phyloP scores from a whole-genome alignment of 2,888 invertebrate genomes.

The Dicycla oo region DNA sequence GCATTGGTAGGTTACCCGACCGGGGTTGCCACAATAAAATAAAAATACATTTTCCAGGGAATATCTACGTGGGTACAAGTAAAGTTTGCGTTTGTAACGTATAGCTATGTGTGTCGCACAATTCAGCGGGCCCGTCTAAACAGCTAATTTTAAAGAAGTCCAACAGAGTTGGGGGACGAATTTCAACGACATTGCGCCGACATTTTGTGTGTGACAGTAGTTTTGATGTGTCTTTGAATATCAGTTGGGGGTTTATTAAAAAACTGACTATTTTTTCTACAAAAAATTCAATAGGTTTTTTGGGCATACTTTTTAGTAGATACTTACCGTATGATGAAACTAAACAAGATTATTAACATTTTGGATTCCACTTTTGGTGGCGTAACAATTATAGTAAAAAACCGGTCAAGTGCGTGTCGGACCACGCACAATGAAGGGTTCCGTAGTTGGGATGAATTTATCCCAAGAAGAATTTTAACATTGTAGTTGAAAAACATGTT shows the following conservation, averaged over 20 bases:
- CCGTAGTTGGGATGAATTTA: too few species aligned
- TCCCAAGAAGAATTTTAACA: too few species aligned
- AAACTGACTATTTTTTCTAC: slow-evolving; percentile 31
- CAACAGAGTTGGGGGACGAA: slow-evolving; percentile 69
- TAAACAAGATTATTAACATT: slow-evolving; percentile 9
- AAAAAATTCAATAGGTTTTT: slow-evolving; percentile 32
- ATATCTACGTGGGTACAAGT: slow-evolving; percentile 88
- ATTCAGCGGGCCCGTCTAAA: slow-evolving; percentile 84
- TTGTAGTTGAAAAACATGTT: too few species aligned
- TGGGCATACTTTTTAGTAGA: slow-evolving; percentile 16
- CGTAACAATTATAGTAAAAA: not conserved
- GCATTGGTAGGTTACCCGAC: slow-evolving; percentile 68
- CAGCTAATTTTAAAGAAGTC: slow-evolving; percentile 88
- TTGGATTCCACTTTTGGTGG: not conserved
- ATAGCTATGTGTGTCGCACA: slow-evolving; percentile 80
- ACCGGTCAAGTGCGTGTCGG: too few species aligned
- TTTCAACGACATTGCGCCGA: slow-evolving; percentile 61
- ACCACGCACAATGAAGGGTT: too few species aligned
- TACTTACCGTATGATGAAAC: slow-evolving; percentile 39
- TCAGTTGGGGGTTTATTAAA: slow-evolving; percentile 61
- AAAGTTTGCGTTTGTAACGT: slow-evolving; percentile 84
- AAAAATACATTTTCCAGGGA: slow-evolving; percentile 89
- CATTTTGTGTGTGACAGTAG: slow-evolving; percentile 68
- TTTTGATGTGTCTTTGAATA: slow-evolving; percentile 61
- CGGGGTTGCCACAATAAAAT: slow-evolving; percentile 80